Base-by-base conservation (phyloP, 2,888 invertebrate species). In the Schrankia costaestrigalis region DNA sequence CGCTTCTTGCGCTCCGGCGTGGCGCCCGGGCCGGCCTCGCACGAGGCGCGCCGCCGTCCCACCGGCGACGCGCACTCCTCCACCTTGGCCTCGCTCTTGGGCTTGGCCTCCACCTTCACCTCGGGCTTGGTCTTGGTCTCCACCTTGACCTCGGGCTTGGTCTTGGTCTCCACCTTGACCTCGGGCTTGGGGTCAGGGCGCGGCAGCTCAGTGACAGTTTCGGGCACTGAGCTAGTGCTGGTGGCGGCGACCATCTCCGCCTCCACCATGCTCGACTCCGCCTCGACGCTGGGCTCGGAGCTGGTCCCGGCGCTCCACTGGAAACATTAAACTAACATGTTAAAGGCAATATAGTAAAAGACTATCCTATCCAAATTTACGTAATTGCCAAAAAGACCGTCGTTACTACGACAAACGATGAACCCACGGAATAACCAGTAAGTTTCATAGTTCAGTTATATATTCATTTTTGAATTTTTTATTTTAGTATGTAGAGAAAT, bases 1-100 rank as follows among this genome's bases (percentile, higher is more conserved):
- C 89, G 79, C 59, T 85, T 85, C 71, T 88, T 88, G 50, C 85
- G 78, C 32, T 86, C 87, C 25, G 86, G 87, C 17, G 87, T 81
- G 47, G 51, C 53, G 35, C 48, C 47, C 15, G n/a, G n/a, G n/a
- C n/a, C n/a, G n/a, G n/a, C n/a, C n/a, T n/a, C n/a, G n/a, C n/a
- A n/a, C n/a, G n/a, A n/a, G n/a, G n/a, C n/a, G n/a, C n/a, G n/a
- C n/a, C n/a, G 61, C 46, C 34, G 70, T 8, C 4, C 11, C 60
- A 62, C 61, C 46, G 36, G 71, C 62, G 85, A 78, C 26, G 81
- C 81, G 33, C 85, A 73, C 11, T 57, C 61, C 25, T 67, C 70
- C 6, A 64, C 55, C 24, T 63, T 68, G 34, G 26, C 34, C 15
- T 53, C 61, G 27, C 35, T 49, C 32, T 58, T 56, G 30, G 41